A percentile compares a stretch with the other conserved stretches of the same genome.
Evolutionary conservation across 2,888 invertebrate genomes (phyloP).

Genomic region (Drosophila mettleri): DNA sequence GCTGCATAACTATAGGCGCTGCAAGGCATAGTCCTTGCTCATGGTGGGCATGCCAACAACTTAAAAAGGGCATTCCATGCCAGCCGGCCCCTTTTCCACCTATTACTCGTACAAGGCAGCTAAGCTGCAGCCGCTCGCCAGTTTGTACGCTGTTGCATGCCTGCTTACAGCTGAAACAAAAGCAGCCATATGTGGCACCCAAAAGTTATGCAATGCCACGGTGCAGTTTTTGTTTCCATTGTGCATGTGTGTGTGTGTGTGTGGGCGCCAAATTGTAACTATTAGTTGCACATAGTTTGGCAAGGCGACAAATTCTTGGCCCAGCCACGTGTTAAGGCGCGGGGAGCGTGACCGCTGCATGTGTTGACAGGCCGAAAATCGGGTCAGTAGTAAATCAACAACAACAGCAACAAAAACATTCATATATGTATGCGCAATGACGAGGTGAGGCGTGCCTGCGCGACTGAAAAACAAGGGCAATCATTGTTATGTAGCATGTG

Average conservation of each 20-base stretch:
- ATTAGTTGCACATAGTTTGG: conserved; percentile 75
- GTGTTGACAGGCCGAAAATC: conserved; percentile 79
- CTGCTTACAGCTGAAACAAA: conserved; percentile 58
- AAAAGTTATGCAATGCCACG: conserved; percentile 67
- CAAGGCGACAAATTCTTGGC: conserved; percentile 72
- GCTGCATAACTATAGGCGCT: conserved; percentile 70
- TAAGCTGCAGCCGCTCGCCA: conserved; percentile 1
- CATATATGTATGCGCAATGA: background rate
- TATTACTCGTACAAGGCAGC: background rate
- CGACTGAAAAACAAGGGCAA: conserved; percentile 64
- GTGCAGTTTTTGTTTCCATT: conserved; percentile 23
- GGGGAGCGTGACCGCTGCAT: conserved; percentile 47
- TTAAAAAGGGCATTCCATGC: conserved; percentile 39
- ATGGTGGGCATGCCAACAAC: conserved; percentile 61
- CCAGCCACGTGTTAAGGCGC: conserved; percentile 45
- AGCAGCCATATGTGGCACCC: conserved; percentile 61
- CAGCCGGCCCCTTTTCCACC: background rate
- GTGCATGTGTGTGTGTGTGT: conserved; percentile 23
- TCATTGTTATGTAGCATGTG: conserved; percentile 70
- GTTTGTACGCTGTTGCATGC: conserved; percentile 65
- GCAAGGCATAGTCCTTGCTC: conserved; percentile 49
- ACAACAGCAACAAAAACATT: conserved; percentile 43
- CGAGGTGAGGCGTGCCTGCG: background rate
- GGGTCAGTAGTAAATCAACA: conserved; percentile 81
- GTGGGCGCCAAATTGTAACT: conserved; percentile 70